Conservation (phyloP, 2,888 invertebrate genomes). For the Orthosia gothica region DNA sequence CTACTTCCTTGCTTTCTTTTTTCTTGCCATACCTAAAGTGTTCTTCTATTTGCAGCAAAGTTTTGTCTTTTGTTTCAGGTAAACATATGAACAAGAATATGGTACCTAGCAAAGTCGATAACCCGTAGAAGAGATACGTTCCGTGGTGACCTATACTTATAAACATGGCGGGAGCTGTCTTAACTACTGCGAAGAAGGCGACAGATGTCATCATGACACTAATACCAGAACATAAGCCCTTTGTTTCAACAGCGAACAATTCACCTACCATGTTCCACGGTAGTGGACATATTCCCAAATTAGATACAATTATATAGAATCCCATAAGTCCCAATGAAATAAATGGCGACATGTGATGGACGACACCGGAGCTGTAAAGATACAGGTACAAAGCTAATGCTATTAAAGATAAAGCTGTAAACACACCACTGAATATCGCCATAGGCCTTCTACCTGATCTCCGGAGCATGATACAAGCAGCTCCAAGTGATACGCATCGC, state of each 20-base stretch:
- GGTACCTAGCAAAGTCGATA: slow-evolving; percentile 92
- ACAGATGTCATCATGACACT: slow-evolving; percentile 93
- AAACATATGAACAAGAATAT: slow-evolving; percentile 92
- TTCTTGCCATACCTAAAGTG: slow-evolving; percentile 85
- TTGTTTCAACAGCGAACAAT: slow-evolving; percentile 92
- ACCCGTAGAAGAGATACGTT: slow-evolving; percentile 92
- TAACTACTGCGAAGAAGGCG: slow-evolving; percentile 93
- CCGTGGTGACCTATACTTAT: slow-evolving; percentile 90
- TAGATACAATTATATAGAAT: slow-evolving; percentile 91
- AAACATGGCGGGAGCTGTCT: slow-evolving; percentile 93
- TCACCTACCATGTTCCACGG: slow-evolving; percentile 95
- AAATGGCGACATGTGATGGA: slow-evolving; percentile 79
- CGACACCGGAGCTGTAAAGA: slow-evolving; percentile 75
- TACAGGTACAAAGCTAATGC: slow-evolving; percentile 89
- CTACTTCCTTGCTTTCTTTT: slow-evolving; percentile 68
- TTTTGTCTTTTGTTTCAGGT: slow-evolving; percentile 94
- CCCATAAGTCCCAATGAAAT: slow-evolving; percentile 90
- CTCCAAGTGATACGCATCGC: slow-evolving; percentile 91
- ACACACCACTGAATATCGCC: slow-evolving; percentile 92
- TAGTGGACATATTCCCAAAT: slow-evolving; percentile 92
- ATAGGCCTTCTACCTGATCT: slow-evolving; percentile 92
- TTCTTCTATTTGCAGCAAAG: slow-evolving; percentile 93
- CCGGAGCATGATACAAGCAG: slow-evolving; percentile 92
- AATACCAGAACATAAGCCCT: slow-evolving; percentile 93
- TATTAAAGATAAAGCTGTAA: slow-evolving; percentile 92